Conservation (phyloP, 2,888 invertebrate genomes). For the Pheosia gnoma region DNA sequence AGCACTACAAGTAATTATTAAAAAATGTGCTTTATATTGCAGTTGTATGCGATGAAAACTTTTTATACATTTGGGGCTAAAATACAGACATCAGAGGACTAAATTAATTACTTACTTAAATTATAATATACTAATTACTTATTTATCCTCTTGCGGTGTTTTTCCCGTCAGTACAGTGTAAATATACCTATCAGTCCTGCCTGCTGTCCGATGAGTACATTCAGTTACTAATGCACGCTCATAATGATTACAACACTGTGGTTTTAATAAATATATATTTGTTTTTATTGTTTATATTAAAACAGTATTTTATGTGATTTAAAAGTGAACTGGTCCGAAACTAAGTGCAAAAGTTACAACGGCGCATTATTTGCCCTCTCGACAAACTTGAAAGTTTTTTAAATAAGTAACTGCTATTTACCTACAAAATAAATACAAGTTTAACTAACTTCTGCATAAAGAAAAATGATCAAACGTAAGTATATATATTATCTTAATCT, state of each 20-base stretch:
- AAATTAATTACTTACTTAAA: not conserved
- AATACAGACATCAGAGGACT: not conserved
- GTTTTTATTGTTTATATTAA: not conserved
- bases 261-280: constrained; percentile 11
- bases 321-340: not conserved
- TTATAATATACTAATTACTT: constrained; percentile 2
- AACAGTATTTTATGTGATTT: not conserved
- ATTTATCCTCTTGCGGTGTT: constrained; percentile 31
- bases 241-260: constrained; percentile 32
- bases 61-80: not conserved
- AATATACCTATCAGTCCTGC: constrained; percentile 10
- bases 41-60: not conserved
- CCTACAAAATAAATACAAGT: too few relatives aligned
- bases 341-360: not conserved
- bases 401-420: not conserved
- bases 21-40: too few relatives aligned
- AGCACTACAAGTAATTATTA: too few relatives aligned
- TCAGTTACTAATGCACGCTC: constrained; percentile 41
- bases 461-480: constrained; percentile 55
- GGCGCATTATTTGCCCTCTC: not conserved
- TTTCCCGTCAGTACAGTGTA: constrained; percentile 41
- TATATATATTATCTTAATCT: constrained; percentile 9
- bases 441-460: too few relatives aligned
- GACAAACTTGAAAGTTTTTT: not conserved
- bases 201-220: constrained; percentile 15